Percentiles rank a stretch among this genome's conserved stretches.
Conservation (phyloP, 1,140 invertebrate genomes). For the Leptoteleia sp. region DNA sequence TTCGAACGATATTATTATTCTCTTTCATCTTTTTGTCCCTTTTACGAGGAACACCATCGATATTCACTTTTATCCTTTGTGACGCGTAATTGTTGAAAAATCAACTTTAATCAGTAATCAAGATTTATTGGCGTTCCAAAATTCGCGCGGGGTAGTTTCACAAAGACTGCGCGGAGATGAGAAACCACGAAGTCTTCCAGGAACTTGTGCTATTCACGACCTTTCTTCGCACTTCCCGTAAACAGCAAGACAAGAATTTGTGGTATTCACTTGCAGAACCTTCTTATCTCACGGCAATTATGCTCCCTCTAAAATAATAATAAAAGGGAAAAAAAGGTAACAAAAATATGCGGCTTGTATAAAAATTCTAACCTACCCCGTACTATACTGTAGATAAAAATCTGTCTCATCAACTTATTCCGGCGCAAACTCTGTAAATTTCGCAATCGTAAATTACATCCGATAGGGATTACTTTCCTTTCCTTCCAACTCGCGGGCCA, state of each 20-base stretch:
- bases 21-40: slow-evolving; percentile 1
- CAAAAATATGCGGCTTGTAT: slow-evolving; percentile 26
- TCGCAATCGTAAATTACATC: not conserved
- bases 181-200: slow-evolving; percentile 40
- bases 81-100: slow-evolving; percentile 20
- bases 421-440: not conserved
- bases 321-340: slow-evolving; percentile 12
- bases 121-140: slow-evolving; percentile 24
- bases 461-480: too few species aligned
- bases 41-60: slow-evolving; percentile 5
- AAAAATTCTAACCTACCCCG: slow-evolving; percentile 20
- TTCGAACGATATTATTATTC: slow-evolving; percentile 15
- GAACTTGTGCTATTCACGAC: slow-evolving; percentile 49
- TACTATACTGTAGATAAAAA: slow-evolving; percentile 2
- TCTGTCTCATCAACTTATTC: not conserved
- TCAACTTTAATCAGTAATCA: slow-evolving; percentile 38
- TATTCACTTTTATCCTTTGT: slow-evolving; percentile 3
- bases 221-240: slow-evolving; percentile 45
- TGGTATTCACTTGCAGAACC: slow-evolving; percentile 30
- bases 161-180: slow-evolving; percentile 24
- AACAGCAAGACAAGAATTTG: slow-evolving; percentile 46
- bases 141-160: slow-evolving; percentile 26
- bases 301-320: slow-evolving; percentile 35
- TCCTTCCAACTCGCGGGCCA: too few species aligned
- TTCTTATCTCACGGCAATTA: slow-evolving; percentile 43